Evolutionary conservation across 2,888 invertebrate species (phyloP), one percentile per base, ranked within the genome.

Genomic region (Spatulosminthurus flaviceps): DNA sequence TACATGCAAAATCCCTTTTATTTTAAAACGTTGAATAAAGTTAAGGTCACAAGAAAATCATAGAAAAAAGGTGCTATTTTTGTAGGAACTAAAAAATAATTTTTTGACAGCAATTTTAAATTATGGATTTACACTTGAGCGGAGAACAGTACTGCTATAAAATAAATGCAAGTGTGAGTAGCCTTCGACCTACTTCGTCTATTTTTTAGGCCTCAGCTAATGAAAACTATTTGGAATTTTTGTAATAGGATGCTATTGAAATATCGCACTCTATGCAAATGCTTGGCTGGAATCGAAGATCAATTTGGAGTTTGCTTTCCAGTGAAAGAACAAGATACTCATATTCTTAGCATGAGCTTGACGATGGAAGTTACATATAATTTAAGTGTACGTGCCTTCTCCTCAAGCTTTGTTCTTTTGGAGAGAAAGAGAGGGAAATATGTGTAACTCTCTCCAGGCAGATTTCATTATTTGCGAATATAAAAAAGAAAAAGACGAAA

Each of bases 131-230:
- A 34, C 34, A 34, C 34, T 34, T 34, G 34, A 7, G 34, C 9
- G 34, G 34, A 9, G 34, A 7, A 34, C 34, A 73, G 72, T 22
- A 7, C 34, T 73, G n/a, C 22, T 42, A 24, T 73, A 73, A 73
- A 73, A 73, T 73, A 73, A 73, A 73, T 73, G 51, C 51, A 51
- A 73, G 51, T 73, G 43, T 51, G 51, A 51, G 51, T n/a, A n/a
- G 51, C 72, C 51, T 70, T 70, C 34, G 34, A 41, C n/a, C n/a
- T n/a, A n/a, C n/a, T n/a, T n/a, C n/a, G n/a, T n/a, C n/a, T 41
- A 41, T 34, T 34, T 9, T 34, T 34, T 34, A 34, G 4, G 4
- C 34, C 34, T 9, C 5, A 34, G n/a, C n/a, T 34, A 34, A 34
- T 34, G 34, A 34, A 34, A 34, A 4, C 34, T 9, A 34, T 34